Evolutionary conservation across 64 coral and sea anemone genomes (phyloP).

Genomic region (Cladopsammia gracilis): DNA sequence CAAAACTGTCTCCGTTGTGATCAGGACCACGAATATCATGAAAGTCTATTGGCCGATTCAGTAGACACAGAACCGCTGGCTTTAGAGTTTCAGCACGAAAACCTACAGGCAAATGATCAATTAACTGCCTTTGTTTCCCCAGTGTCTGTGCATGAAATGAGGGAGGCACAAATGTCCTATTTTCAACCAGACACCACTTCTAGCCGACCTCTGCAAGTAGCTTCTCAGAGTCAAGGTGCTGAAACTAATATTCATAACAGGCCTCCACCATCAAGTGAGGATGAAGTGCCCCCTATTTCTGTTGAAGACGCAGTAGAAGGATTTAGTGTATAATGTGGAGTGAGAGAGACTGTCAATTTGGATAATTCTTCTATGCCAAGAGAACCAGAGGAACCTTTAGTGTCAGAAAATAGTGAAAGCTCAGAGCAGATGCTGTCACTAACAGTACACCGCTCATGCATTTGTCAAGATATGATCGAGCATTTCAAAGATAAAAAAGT

Average conservation of each 20-base stretch:
- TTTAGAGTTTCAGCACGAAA: neutral
- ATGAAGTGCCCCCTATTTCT: neutral
- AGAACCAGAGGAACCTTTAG: neutral
- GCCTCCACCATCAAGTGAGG: neutral
- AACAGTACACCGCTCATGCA: too few species aligned
- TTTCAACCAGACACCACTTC: neutral
- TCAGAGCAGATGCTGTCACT: slow-evolving; percentile 27
- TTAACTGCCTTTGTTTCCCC: neutral
- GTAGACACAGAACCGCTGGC: neutral
- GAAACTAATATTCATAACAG: neutral
- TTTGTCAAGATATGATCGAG: slow-evolving; percentile 68
- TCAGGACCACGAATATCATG: slow-evolving; percentile 38
- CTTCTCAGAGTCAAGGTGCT: too few species aligned
- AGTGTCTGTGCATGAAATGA: neutral
- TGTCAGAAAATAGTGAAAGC: neutral
- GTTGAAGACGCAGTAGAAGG: too few species aligned
- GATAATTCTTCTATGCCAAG: neutral
- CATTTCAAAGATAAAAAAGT: slow-evolving; percentile 61
- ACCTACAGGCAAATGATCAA: neutral
- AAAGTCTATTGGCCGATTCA: neutral
- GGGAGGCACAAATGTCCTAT: neutral
- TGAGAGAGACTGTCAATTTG: neutral
- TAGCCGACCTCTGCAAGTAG: neutral
- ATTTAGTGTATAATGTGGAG: neutral
- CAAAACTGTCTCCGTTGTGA: slow-evolving; percentile 39